phyloP scores from a whole-genome alignment of 2,888 invertebrate species.

The Clusia tigrina region DNA sequence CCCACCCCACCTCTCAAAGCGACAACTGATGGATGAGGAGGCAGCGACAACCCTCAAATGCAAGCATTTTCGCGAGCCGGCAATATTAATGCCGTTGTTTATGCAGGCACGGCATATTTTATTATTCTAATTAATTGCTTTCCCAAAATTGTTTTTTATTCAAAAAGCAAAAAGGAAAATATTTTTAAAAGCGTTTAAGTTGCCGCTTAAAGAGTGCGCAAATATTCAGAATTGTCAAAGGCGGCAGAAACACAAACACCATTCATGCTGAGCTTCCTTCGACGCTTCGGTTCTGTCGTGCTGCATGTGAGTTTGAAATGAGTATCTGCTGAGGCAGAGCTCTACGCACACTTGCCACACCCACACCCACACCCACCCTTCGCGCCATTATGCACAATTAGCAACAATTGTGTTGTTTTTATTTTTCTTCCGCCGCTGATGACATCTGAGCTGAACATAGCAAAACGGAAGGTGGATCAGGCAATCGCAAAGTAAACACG shows the following conservation, averaged over 20 bases:
- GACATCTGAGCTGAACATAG: neutral
- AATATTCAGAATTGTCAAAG: neutral
- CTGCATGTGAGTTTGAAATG: too few relatives aligned
- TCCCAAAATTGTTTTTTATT: neutral
- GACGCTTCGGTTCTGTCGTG: too few relatives aligned
- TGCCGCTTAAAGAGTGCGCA: neutral
- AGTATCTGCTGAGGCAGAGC: too few relatives aligned
- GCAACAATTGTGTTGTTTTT: neutral
- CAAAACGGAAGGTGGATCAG: neutral
- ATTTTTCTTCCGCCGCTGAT: neutral
- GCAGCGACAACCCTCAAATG: constrained; percentile 4
- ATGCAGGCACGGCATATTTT: neutral
- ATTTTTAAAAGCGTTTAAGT: neutral
- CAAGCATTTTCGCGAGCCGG: neutral
- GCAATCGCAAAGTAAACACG: neutral
- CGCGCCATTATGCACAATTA: too few relatives aligned
- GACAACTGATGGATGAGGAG: neutral
- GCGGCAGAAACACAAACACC: constrained; percentile 2
- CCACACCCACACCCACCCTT: too few relatives aligned
- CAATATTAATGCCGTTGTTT: neutral
- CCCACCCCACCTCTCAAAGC: neutral
- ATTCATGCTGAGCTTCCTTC: neutral
- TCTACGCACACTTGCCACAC: too few relatives aligned
- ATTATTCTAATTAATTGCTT: constrained; percentile 8
- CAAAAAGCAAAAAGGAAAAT: neutral